Percentiles rank a stretch among this genome's conserved stretches.
Conservation (phyloP, 2,113 vertebrate genomes). For the Cheirogaleus medius region DNA sequence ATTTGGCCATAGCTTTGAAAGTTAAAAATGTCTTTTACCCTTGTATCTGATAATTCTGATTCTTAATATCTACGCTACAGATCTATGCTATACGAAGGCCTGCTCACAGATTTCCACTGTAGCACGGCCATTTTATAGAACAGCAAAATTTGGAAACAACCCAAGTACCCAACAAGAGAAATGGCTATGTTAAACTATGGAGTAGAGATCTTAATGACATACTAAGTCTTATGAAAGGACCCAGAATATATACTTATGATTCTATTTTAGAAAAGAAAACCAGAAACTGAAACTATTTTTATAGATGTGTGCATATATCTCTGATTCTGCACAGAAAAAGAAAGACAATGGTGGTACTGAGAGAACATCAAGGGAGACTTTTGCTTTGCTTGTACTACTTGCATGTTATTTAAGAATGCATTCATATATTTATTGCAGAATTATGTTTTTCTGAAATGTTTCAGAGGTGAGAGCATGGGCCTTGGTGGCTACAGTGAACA, state of each 20-base stretch:
- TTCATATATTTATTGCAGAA: neutral
- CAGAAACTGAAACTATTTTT: neutral
- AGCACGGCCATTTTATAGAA: conserved; percentile 20
- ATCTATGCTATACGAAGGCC: neutral
- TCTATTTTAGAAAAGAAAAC: neutral
- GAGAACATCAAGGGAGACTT: neutral
- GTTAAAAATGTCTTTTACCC: neutral
- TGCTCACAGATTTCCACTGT: neutral
- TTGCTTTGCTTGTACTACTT: neutral
- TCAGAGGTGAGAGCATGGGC: neutral
- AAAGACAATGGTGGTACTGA: neutral
- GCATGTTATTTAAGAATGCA: neutral
- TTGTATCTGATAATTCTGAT: neutral
- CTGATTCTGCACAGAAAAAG: neutral
- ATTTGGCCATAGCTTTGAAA: conserved; percentile 9
- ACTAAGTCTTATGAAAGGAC: neutral
- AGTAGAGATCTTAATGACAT: neutral
- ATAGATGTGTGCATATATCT: neutral
- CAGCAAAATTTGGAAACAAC: conserved; percentile 3
- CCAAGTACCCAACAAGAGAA: neutral
- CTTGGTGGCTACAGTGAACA: conserved; percentile 3
- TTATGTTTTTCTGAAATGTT: neutral
- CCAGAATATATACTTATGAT: neutral
- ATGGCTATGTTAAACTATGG: neutral
- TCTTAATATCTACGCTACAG: neutral